Base-by-base conservation (phyloP, 2,888 invertebrate genomes). In the Chironomus riparius region DNA sequence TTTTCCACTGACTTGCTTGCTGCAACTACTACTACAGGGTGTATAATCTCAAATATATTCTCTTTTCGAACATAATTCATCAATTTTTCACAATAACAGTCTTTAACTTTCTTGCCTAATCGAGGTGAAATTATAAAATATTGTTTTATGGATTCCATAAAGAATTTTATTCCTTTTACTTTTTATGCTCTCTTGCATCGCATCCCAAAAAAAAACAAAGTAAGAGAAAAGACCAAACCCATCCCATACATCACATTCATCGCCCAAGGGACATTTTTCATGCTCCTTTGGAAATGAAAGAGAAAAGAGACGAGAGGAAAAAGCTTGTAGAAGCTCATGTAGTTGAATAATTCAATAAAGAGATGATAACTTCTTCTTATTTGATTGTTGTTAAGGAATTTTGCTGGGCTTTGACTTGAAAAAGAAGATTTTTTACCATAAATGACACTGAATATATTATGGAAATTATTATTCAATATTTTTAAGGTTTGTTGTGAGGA, bases 221-320 rank as follows among this genome's bases (percentile, higher is more conserved):
- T n/a, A 24, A 70, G 12, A 22, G n/a, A 71, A 15, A 18, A 78
- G 75, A 77, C 77, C 77, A 78, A 77, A 78, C 78, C 74, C 68
- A 78, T 78, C 79, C 56, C 80, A 80, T 79, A 80, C 80, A 80
- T 80, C 80, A 80, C 80, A 79, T 78, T 72, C 38, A 74, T 76
- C 75, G 77, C 80, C 78, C 74, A 76, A 76, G 77, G 78, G 22
- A 76, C 38, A 62, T 62, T 73, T 73, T 68, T 62, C 73, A 47
- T 28, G 28, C 28, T 38, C 38, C 38, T 38, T 38, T 38, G 38
- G 38, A 38, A 10, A 38, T 38, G 38, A 38, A 38, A 38, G 38
- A 38, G 38, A 38, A 38, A 38, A 38, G 38, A 38, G 38, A 38
- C 38, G 38, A 38, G 38, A 2, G 5, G 5, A 38, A 38, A 38